Evolutionary conservation across 2,888 invertebrate species (phyloP).

Genomic region (Phortica magna): DNA sequence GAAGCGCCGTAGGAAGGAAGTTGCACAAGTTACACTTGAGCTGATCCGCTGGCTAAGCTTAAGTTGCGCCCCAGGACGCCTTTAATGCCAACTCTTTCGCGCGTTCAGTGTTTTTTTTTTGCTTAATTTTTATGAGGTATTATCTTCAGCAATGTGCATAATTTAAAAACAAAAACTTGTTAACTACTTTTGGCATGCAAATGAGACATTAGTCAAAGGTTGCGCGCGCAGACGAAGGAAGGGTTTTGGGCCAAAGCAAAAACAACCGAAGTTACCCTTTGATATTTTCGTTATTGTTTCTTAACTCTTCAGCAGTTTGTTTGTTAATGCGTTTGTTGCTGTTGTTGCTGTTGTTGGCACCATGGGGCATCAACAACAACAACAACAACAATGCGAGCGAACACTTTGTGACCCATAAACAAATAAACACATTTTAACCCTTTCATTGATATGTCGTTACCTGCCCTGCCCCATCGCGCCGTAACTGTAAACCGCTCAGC

Average conservation of each 20-base stretch:
- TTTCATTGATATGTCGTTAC: slow-evolving; percentile 40
- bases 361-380: slow-evolving; percentile 31
- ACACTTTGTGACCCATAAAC: slow-evolving; percentile 60
- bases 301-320: slow-evolving; percentile 49
- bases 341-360: slow-evolving; percentile 17
- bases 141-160: slow-evolving; percentile 16
- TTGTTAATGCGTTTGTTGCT: slow-evolving; percentile 21
- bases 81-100: too few species aligned
- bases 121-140: slow-evolving; percentile 9
- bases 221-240: slow-evolving; percentile 56
- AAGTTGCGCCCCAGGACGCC: slow-evolving; percentile 5
- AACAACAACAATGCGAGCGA: slow-evolving; percentile 47
- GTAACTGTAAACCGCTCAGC: background rate
- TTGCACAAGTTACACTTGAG: background rate
- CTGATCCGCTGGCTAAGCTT: slow-evolving; percentile 14
- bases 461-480: slow-evolving; percentile 5
- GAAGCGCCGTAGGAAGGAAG: background rate
- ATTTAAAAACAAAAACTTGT: slow-evolving; percentile 56
- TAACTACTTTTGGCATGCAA: slow-evolving; percentile 73
- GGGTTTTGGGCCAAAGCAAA: background rate
- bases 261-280: too few species aligned
- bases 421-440: slow-evolving; percentile 73
- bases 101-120: background rate
- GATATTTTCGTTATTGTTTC: background rate
- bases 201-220: slow-evolving; percentile 73